Conservation (phyloP, 2,797 vertebrate species). For the Melanogrammus aeglefinus region DNA sequence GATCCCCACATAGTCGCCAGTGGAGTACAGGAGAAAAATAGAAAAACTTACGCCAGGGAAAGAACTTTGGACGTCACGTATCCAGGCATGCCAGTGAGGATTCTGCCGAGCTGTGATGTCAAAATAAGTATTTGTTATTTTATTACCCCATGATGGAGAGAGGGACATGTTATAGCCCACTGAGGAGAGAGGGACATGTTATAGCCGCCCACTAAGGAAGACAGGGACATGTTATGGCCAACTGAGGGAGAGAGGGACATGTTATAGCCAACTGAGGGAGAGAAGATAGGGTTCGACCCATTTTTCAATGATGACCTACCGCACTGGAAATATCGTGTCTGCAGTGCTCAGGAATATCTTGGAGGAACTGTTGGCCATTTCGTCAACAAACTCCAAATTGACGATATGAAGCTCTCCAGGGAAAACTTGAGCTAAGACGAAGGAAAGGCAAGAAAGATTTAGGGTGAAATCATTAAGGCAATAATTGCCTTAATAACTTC, state of each 20-base stretch:
- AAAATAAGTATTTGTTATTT: constrained; percentile 6
- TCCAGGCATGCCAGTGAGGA: constrained; percentile 29
- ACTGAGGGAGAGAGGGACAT: constrained; percentile 30
- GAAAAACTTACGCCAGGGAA: constrained; percentile 60
- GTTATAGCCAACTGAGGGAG: constrained; percentile 21
- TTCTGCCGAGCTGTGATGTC: constrained; percentile 48
- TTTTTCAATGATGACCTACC: too few species aligned
- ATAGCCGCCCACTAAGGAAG: constrained; percentile 9
- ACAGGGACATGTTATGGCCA: constrained; percentile 41
- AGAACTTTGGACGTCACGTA: constrained; percentile 61
- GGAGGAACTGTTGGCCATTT: constrained; percentile 65
- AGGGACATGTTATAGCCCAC: constrained; percentile 3
- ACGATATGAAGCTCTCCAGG: constrained; percentile 62
- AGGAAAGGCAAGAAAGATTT: neutral
- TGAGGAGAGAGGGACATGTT: neutral
- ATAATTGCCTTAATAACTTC: too few species aligned
- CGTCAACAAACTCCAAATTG: constrained; percentile 9
- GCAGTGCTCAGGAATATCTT: constrained; percentile 44
- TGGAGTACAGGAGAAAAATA: neutral
- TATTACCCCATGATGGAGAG: constrained; percentile 12
- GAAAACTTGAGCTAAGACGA: constrained; percentile 65
- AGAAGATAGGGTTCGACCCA: too few species aligned
- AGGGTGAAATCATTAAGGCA: too few species aligned
- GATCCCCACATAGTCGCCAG: neutral
- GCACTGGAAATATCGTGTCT: constrained; percentile 20